phyloP scores from a whole-genome alignment of 2,113 vertebrate genomes.

The Oceanodroma tethys region DNA sequence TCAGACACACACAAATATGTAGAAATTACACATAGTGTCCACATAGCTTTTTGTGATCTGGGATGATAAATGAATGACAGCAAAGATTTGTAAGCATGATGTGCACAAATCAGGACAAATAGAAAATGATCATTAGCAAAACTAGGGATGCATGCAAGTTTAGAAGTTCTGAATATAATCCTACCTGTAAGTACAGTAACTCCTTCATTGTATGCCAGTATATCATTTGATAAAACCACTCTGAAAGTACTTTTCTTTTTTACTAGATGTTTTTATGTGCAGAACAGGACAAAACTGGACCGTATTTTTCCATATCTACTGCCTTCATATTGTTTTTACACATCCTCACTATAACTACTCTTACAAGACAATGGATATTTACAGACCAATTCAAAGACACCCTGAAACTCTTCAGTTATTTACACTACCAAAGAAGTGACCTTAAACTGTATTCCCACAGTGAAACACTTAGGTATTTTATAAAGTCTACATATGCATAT shows the following conservation, averaged over 20 bases:
- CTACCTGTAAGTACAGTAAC: background rate
- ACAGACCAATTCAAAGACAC: background rate
- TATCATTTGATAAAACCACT: background rate
- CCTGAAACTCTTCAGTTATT: conserved; percentile 5
- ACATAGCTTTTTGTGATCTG: background rate
- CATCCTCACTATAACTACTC: background rate
- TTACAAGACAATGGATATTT: conserved; percentile 5
- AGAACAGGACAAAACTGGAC: background rate
- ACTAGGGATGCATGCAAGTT: background rate
- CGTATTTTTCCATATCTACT: background rate
- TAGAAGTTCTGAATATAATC: background rate
- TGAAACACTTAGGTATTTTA: background rate
- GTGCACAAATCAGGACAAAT: background rate
- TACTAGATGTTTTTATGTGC: background rate
- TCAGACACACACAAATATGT: background rate
- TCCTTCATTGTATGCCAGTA: background rate
- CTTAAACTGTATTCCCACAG: background rate
- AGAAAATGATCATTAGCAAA: background rate
- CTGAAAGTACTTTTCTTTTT: background rate
- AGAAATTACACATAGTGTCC: background rate
- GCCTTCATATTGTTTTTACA: background rate
- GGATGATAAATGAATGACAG: background rate
- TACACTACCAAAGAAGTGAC: background rate
- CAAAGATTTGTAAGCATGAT: background rate
- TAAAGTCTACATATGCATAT: background rate